phyloP scores from a whole-genome alignment of 2,113 vertebrate species.

The Naja naja region DNA sequence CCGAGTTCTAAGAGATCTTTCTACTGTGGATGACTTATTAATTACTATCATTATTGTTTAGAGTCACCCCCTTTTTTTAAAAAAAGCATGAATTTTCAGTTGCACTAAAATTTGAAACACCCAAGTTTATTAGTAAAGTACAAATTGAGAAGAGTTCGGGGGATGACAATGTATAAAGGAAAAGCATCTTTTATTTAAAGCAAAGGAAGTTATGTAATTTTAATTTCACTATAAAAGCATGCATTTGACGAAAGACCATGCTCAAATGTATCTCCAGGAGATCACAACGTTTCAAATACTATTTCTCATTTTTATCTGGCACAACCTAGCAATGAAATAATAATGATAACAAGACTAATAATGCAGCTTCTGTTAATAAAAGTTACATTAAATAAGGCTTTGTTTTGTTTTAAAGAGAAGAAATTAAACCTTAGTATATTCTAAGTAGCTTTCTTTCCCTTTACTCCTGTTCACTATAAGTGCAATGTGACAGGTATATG shows the following conservation, averaged over 20 bases:
- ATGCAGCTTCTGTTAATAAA: background rate
- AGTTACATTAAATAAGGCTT: background rate
- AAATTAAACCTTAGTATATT: background rate
- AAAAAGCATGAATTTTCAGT: background rate
- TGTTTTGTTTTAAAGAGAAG: background rate
- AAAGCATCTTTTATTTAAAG: conserved; percentile 16
- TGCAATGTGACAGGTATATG: background rate
- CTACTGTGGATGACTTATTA: conserved; percentile 17
- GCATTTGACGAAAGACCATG: background rate
- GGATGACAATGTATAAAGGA: conserved; percentile 13
- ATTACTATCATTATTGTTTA: conserved; percentile 13
- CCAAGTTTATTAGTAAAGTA: conserved; percentile 11
- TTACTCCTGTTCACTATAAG: background rate
- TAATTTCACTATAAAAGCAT: conserved; percentile 28
- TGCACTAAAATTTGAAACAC: background rate
- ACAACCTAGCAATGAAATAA: background rate
- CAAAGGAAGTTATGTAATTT: conserved; percentile 42
- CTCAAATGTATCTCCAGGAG: conserved; percentile 36
- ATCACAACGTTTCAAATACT: background rate
- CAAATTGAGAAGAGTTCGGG: conserved; percentile 9
- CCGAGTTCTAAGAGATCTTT: conserved; percentile 17
- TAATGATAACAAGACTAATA: background rate
- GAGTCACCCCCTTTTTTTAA: background rate
- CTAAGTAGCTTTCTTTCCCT: background rate
- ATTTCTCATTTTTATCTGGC: background rate